Base-by-base conservation (phyloP, 2,888 invertebrate species). In the Tortrix viridana region DNA sequence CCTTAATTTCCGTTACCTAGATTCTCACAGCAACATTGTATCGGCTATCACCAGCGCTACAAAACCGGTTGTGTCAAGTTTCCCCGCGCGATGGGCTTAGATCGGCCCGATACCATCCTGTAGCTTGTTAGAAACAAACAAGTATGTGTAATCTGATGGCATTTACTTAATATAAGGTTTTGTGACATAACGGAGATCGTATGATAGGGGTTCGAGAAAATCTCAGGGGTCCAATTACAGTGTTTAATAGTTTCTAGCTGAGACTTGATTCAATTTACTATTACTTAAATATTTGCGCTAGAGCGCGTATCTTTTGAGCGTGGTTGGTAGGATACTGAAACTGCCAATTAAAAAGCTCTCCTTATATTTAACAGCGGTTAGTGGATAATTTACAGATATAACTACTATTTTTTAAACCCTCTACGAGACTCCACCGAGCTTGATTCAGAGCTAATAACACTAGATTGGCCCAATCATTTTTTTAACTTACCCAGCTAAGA, bases 41-140 rank as follows among this genome's bases (percentile, higher is more conserved):
- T 48, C 22, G 26, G 46, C 52, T 44, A 55, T 46, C 50, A 56
- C 38, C 56, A 52, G 18, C 32, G 12, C 32, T 23, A 44, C 38
- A 14, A 23, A 63, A 63, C 62, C 52, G 57, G 57, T 57, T 20
- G 26, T 14, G 20, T 47, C 52, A 18, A 23, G 56, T 56, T 46
- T 26, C 6, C 60, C 50, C 22, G 32, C 56, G 20, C 22, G 53
- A 57, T 53, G 32, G 46, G 16, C 41, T 52, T 19, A n/a, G 63
- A 58, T 58, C 32, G 38, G 7, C 22, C 56, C 46, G 63, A 63
- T 63, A 63, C 19, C 58, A 63, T 53, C 62, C 56, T 44, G 43
- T 26, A 58, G 53, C 63, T 63, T 43, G 63, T 63, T 63, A 58
- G 53, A 32, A 63, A 57, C 62, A 53, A 52, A 43, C 43, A 43